Conservation (phyloP, 2,797 vertebrate genomes). For the Eidolon dupreanum region DNA sequence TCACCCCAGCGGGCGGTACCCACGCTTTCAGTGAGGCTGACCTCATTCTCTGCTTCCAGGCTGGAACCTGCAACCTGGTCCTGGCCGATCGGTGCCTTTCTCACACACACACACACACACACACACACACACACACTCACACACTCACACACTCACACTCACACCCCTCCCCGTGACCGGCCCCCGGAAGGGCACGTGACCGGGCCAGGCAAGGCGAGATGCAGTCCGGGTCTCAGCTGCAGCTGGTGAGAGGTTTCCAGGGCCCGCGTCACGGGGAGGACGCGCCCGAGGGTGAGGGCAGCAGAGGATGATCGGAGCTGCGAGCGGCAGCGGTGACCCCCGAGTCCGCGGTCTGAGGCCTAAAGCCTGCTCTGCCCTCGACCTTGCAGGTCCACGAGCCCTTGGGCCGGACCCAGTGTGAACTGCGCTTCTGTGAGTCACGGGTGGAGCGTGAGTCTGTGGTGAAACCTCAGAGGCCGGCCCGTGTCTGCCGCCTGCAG, state of each 20-base stretch:
- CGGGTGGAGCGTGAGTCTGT: no score
- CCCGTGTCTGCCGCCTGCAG: background rate
- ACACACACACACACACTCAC: no score
- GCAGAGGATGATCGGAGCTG: background rate
- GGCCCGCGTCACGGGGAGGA: background rate
- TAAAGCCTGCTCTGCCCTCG: background rate
- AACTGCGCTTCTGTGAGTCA: background rate
- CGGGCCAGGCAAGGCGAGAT: background rate
- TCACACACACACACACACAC: no score
- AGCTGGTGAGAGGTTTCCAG: background rate
- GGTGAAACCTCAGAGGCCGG: no score
- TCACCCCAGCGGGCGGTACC: background rate
- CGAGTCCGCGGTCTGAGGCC: no score
- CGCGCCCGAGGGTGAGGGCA: background rate
- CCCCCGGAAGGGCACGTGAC: background rate
- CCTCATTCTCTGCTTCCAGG: background rate
- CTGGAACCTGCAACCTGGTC: background rate
- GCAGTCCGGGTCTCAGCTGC: rapidly evolving
- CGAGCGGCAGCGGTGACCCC: background rate
- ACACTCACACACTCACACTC: no score
- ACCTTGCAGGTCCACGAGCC: background rate
- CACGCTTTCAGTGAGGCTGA: background rate
- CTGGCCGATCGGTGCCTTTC: background rate
- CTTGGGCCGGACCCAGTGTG: background rate
- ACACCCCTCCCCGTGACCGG: no score